Percentiles rank a stretch among this genome's conserved stretches.
Conservation (phyloP, 1,140 invertebrate genomes). For the Condylostylus longicornis region DNA sequence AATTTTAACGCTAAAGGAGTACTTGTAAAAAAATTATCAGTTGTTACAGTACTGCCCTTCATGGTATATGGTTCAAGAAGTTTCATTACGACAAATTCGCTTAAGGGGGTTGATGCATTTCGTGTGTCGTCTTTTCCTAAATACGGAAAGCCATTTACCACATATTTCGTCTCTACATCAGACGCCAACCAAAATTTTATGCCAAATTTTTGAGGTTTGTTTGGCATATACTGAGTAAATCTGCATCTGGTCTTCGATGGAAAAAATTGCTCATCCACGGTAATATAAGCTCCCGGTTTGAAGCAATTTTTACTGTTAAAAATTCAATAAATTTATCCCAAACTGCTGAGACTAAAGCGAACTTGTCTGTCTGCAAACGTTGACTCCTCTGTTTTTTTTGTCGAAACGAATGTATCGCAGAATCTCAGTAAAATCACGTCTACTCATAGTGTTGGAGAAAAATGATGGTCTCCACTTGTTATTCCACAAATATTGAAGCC, state of each 20-base stretch:
- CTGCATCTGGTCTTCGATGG: conserved; percentile 22
- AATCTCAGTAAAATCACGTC: conserved; percentile 12
- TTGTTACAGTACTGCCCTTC: conserved; percentile 16
- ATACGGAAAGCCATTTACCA: conserved; percentile 22
- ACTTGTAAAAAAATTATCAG: conserved; percentile 19
- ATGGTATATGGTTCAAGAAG: conserved; percentile 14
- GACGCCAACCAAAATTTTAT: conserved; percentile 6
- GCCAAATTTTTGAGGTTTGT: conserved; percentile 12
- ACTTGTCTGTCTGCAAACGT: conserved; percentile 21
- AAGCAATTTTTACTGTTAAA: conserved; percentile 23
- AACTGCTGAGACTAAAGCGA: conserved; percentile 22
- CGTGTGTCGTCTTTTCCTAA: conserved; percentile 16
- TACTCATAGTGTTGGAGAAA: conserved; percentile 18
- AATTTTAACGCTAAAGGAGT: conserved; percentile 11
- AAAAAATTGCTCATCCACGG: conserved; percentile 29
- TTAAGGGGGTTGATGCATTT: conserved; percentile 4
- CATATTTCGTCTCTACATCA: conserved; percentile 1
- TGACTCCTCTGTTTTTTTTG: conserved; percentile 14
- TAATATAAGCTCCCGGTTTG: conserved; percentile 21
- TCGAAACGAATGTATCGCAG: conserved; percentile 18
- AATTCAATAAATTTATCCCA: conserved; percentile 21
- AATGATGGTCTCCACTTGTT: conserved; percentile 12
- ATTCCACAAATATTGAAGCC: conserved; percentile 9
- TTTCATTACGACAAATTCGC: conserved; percentile 13
- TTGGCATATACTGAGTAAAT: conserved; percentile 26